Evolutionary conservation across 2,113 vertebrate species (phyloP).

Genomic region (Melanocharis versteri): DNA sequence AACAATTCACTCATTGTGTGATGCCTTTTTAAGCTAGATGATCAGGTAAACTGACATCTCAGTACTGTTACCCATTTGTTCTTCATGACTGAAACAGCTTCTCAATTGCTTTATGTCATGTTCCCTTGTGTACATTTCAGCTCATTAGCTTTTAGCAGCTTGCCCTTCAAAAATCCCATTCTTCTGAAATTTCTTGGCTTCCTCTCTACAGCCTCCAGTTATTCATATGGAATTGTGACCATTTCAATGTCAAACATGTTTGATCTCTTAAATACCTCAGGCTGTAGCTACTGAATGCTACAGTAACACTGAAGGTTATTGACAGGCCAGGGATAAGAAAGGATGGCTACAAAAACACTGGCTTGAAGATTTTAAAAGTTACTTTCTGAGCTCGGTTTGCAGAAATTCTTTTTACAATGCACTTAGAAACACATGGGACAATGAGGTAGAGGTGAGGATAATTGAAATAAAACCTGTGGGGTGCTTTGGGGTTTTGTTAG

Average conservation of each 20-base stretch:
- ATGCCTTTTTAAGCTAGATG: too few relatives aligned
- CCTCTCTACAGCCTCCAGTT: neutral
- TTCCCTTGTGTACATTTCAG: neutral
- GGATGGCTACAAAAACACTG: neutral
- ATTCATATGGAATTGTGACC: neutral
- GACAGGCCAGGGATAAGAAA: neutral
- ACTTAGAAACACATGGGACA: neutral
- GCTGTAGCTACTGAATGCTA: neutral
- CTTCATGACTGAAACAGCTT: neutral
- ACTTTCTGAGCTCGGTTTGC: neutral
- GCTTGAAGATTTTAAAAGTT: neutral
- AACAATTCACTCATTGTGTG: neutral
- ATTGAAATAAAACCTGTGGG: neutral
- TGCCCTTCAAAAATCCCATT: neutral
- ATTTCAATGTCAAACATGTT: neutral
- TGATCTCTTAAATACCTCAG: neutral
- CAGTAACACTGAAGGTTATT: neutral
- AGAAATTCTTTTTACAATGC: neutral
- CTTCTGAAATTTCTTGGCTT: neutral
- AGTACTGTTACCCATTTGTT: neutral
- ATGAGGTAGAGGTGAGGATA: neutral
- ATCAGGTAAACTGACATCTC: neutral
- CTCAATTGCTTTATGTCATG: neutral
- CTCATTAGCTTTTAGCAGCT: neutral
- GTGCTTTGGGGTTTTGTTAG: neutral